Evolutionary conservation across 2,888 invertebrate species (phyloP).

Genomic region (Pycnomerus fuliginosus): DNA sequence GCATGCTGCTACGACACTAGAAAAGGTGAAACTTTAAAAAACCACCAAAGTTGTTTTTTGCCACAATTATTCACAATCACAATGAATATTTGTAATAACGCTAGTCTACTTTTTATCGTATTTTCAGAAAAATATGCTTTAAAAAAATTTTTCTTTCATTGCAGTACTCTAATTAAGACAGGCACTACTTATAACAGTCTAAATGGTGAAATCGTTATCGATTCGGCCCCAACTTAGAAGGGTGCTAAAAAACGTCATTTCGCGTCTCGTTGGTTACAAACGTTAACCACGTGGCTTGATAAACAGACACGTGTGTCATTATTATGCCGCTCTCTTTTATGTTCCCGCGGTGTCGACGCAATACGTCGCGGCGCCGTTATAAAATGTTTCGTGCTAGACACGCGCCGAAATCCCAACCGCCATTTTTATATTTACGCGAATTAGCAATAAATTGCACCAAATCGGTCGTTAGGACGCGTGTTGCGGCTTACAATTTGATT

Average conservation of each 20-base stretch:
- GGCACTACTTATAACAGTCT: too few species aligned
- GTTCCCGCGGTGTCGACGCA: constrained; percentile 40
- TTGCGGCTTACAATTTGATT: constrained; percentile 45
- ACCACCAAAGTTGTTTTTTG: too few species aligned
- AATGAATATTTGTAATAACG: too few species aligned
- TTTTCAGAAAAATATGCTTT: too few species aligned
- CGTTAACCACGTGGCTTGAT: constrained; percentile 47
- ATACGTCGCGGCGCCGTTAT: constrained; percentile 40
- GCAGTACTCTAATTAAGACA: too few species aligned
- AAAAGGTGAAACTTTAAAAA: too few species aligned
- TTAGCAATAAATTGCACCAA: constrained; percentile 53
- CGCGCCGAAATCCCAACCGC: constrained; percentile 27
- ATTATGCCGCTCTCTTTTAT: constrained; percentile 46
- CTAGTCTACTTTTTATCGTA: too few species aligned
- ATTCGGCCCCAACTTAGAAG: too few species aligned
- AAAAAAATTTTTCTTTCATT: too few species aligned
- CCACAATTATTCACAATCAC: too few species aligned
- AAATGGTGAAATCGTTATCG: too few species aligned
- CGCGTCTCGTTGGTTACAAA: constrained; percentile 50
- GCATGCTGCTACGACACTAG: too few species aligned
- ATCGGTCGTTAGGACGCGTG: constrained; percentile 50
- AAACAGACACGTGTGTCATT: constrained; percentile 46
- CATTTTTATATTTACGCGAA: constrained; percentile 52
- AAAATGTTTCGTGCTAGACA: constrained; percentile 30
- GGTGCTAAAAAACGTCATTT: constrained; percentile 53